A percentile compares a stretch with the other conserved stretches of the same genome.
phyloP scores from a whole-genome alignment of 2,888 invertebrate genomes.

The Steinernema carpocapsae region DNA sequence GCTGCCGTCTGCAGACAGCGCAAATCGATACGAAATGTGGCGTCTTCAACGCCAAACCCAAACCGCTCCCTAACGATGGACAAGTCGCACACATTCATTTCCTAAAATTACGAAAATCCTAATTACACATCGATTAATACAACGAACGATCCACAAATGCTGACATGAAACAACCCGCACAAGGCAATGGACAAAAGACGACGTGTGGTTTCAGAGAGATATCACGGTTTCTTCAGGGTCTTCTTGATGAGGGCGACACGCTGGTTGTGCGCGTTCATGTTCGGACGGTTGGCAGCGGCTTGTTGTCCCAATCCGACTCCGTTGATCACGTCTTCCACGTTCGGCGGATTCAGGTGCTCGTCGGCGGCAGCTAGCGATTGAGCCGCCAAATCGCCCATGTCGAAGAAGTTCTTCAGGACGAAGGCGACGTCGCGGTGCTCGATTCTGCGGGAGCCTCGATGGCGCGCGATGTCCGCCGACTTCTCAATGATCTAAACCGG shows the following conservation, averaged over 20 bases:
- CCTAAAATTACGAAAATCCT: too few species aligned
- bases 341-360: slow-evolving; percentile 13
- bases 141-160: too few species aligned
- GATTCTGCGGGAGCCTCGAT: slow-evolving; percentile 1
- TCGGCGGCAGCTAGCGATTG: not conserved
- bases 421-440: slow-evolving; percentile 21
- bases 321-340: slow-evolving; percentile 19
- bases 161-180: too few species aligned
- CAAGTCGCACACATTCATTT: too few species aligned
- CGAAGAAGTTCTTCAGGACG: slow-evolving; percentile 11
- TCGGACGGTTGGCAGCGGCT: not conserved
- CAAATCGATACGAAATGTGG: too few species aligned
- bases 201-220: not conserved
- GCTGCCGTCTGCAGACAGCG: too few species aligned
- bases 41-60: too few species aligned
- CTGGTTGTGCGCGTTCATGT: slow-evolving; percentile 18
- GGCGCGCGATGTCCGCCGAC: not conserved
- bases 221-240: slow-evolving; percentile 31
- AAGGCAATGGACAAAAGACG: too few species aligned
- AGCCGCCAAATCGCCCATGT: slow-evolving; percentile 21
- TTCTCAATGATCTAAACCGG: slow-evolving; percentile 14
- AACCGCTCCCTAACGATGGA: too few species aligned
- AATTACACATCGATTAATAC: too few species aligned
- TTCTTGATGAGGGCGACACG: slow-evolving; percentile 24
- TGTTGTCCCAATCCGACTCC: not conserved